Evolutionary conservation across 2,888 invertebrate genomes (phyloP).

Genomic region (Ectemnius continuus): DNA sequence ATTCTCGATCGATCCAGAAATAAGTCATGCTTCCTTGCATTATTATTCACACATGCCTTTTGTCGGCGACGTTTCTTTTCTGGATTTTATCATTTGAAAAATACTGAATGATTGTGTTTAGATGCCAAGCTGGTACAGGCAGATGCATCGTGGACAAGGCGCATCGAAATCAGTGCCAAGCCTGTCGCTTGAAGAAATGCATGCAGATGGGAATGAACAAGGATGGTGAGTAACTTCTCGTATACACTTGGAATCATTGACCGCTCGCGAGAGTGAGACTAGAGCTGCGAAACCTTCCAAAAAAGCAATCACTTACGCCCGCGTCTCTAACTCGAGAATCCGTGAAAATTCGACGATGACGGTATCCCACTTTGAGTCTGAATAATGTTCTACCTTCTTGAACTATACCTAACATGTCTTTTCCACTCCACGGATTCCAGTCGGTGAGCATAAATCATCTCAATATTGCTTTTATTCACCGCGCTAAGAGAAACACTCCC

Average conservation of each 20-base stretch:
- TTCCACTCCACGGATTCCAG: conserved; percentile 49
- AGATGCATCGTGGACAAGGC: conserved; percentile 98
- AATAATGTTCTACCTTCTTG: conserved; percentile 45
- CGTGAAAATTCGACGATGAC: neutral
- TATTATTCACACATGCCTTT: neutral
- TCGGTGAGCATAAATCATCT: conserved; percentile 51
- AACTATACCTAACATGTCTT: conserved; percentile 51
- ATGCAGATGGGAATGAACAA: conserved; percentile 99
- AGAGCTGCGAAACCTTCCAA: no score
- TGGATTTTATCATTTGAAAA: no score
- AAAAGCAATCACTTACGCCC: neutral
- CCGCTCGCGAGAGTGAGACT: neutral
- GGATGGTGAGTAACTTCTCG: conserved; percentile 88
- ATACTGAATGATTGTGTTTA: conserved; percentile 74
- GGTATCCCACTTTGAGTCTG: conserved; percentile 34
- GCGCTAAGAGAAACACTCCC: no score
- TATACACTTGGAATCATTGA: neutral
- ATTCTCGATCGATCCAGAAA: conserved; percentile 43
- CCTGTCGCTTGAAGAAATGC: conserved; percentile 98
- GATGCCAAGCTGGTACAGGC: conserved; percentile 99
- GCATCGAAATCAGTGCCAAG: conserved; percentile 99
- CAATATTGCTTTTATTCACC: conserved; percentile 13
- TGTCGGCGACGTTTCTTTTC: neutral
- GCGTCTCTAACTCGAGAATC: neutral
- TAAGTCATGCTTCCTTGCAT: neutral